Percentiles rank a stretch among this genome's conserved stretches.
Evolutionary conservation across 2,113 vertebrate genomes (phyloP).

Genomic region (Myrmecophaga tridactyla): DNA sequence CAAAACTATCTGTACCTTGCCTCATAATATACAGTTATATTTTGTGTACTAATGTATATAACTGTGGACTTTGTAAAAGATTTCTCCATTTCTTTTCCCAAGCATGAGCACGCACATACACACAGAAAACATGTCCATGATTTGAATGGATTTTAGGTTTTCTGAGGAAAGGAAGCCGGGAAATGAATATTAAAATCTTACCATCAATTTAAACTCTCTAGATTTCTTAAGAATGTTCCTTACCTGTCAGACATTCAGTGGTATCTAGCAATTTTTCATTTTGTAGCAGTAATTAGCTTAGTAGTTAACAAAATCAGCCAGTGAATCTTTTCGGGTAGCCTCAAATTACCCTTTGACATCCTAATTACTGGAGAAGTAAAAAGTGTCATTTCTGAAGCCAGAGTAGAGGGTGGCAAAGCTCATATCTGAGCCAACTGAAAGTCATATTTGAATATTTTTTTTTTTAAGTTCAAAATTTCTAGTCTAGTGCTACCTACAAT

Average conservation of each 20-base stretch:
- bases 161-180: background rate
- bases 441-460: slow-evolving; percentile 46
- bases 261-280: slow-evolving; percentile 31
- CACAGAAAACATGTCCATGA: background rate
- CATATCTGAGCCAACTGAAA: slow-evolving; percentile 38
- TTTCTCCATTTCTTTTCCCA: background rate
- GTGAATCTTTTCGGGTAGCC: background rate
- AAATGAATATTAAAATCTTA: background rate
- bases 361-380: background rate
- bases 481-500: background rate
- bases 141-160: background rate
- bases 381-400: slow-evolving; percentile 21
- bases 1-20: background rate
- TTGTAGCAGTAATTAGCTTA: slow-evolving; percentile 21
- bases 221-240: slow-evolving; percentile 33
- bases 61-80: background rate
- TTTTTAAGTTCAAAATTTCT: slow-evolving; percentile 41
- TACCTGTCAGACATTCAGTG: slow-evolving; percentile 13
- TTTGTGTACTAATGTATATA: background rate
- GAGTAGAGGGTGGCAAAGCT: background rate
- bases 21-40: background rate
- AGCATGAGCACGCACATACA: background rate
- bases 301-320: slow-evolving; percentile 24
- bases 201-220: background rate
- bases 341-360: slow-evolving; percentile 38